Evolutionary conservation across 2,113 vertebrate species (phyloP), one percentile per base, ranked within the genome.

Genomic region (Donacobius atricapilla): DNA sequence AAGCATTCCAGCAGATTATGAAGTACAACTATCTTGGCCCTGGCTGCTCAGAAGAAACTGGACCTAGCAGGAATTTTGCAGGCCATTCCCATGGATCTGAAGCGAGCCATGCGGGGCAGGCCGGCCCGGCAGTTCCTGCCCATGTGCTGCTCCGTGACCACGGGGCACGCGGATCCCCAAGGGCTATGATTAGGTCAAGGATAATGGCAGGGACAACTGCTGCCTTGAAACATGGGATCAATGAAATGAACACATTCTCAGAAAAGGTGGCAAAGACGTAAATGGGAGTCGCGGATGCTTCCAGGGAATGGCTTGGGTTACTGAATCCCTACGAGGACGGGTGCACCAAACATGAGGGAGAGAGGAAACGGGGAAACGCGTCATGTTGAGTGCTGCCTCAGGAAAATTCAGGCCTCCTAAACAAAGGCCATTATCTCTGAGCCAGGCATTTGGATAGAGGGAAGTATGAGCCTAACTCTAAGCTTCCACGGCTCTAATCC

Each of bases 201-300:
- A 93, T 97, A 97, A 81, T 96, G 96, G 94, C 97, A 97, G 96
- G 95, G 92, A 95, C 97, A 97, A 97, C 97, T 97, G 97, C 76
- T 88, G 77, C 1, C 3, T 22, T 92, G 86, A 96, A 95, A 90
- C 76, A 39, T 27, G 70, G 93, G 84, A 94, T 93, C 93, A 84
- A 82, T 89, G 93, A 95, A 96, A 95, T 91, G 88, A 73, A 40
- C 53, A 37, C 91, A 93, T 92, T 90, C 84, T 78, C 83, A 83
- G 64, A 92, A 95, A 93, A 94, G 94, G 87, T 94, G 90, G 93
- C 87, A 94, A 94, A 93, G 89, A 89, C 90, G 94, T 87, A 81
- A 94, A 85, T 33, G 78, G 82, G 90, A 96, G 91, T 33, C 72
- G 16, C 88, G 47, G 61, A 16, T 82, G 79, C 68, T 90, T 96